phyloP scores from a whole-genome alignment of 2,113 vertebrate species.

The Bagarius yarrelli region DNA sequence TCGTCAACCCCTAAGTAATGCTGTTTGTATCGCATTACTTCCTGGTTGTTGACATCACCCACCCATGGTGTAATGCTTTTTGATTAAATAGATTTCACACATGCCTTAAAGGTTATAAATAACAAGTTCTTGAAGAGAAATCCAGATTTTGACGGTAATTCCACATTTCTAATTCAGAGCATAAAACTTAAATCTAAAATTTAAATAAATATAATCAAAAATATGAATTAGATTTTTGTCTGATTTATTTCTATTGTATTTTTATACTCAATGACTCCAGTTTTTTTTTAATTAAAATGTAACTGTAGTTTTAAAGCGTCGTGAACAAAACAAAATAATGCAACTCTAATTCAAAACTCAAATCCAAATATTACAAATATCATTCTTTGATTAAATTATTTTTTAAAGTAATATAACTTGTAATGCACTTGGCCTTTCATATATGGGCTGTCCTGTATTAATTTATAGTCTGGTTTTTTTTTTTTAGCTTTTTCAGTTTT shows the following conservation, averaged over 20 bases:
- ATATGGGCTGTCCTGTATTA: neutral
- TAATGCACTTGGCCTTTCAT: no score
- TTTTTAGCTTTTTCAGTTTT: neutral
- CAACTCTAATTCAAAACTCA: neutral
- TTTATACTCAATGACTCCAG: neutral
- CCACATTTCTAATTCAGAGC: neutral
- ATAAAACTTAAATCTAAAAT: neutral
- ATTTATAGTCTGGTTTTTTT: neutral
- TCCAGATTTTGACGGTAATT: neutral
- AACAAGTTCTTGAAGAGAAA: neutral
- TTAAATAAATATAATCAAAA: neutral
- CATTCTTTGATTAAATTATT: no score
- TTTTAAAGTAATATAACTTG: no score
- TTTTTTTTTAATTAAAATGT: neutral
- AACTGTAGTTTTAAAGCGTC: neutral
- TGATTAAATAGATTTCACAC: no score
- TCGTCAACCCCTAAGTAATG: no score
- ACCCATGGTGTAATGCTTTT: no score
- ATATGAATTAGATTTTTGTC: neutral
- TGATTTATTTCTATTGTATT: neutral
- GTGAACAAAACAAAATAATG: neutral
- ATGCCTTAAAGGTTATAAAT: no score
- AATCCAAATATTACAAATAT: neutral
- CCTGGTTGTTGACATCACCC: no score
- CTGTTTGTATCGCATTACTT: no score